Evolutionary conservation across 2,888 invertebrate genomes (phyloP), one percentile per base, ranked within the genome.

Genomic region (Agrochola lychnidis): DNA sequence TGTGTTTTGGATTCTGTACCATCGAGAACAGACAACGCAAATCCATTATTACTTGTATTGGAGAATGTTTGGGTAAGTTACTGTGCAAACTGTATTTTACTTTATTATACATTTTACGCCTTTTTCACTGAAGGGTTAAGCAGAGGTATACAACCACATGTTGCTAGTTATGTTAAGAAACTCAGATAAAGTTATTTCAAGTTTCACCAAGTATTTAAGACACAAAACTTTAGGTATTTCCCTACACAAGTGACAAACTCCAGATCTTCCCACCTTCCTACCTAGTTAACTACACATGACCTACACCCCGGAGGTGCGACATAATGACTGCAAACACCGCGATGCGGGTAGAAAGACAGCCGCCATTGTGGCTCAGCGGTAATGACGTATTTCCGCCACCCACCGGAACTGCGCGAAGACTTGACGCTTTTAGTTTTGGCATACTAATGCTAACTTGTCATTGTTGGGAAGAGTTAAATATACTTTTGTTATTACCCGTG

Each of bases 351-450:
- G 81, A 73, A 83, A 83, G 80, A 82, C 81, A 76, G 57, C 82
- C 84, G 85, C 89, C 90, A 90, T 92, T 91, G 90, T 87, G 82
- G 79, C 68, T 76, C 62, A 66, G 51, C 89, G 88, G 89, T 94
- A 93, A 94, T 93, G 93, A 93, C 92, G 91, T 92, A 91, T 90
- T 90, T 94, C 94, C 94, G 91, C 9, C 75, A 42, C 76, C 51
- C 66, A 75, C 71, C 86, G 89, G 89, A 87, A 85, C 77, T 71
- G 73, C 63, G 81, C 67, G 45, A 69, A 68, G 67, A 66, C 71
- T 70, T 73, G 53, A 73, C 73, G 75, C 63, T 61, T 76, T 69
- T 71, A 71, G 48, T 63, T 76, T 74, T 74, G 70, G 68, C 63
- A 70, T 75, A 61, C 68, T 64, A 25, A 69, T 71, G 68, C 68